Evolutionary conservation across 2,797 vertebrate genomes (phyloP).

Genomic region (Gymnopithys bicolor): DNA sequence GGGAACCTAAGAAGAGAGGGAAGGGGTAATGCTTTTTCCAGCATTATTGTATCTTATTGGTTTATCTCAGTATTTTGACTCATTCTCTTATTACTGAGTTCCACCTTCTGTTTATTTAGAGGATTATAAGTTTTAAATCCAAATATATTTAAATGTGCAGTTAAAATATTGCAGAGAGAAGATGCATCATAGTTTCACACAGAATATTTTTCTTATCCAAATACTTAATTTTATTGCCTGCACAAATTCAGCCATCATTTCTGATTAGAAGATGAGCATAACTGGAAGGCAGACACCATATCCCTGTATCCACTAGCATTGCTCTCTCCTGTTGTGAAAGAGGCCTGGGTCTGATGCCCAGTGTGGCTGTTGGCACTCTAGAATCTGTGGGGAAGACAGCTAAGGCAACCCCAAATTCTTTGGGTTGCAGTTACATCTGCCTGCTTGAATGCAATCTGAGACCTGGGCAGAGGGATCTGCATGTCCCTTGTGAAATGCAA

Average conservation of each 20-base stretch:
- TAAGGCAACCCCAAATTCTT: constrained; percentile 14
- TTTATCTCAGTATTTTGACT: not conserved
- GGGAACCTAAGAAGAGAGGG: not conserved
- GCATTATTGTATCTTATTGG: not conserved
- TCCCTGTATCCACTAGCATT: not conserved
- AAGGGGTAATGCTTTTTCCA: not conserved
- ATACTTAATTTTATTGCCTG: not conserved
- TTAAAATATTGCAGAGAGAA: not conserved
- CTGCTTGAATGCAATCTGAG: not conserved
- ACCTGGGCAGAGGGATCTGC: not conserved
- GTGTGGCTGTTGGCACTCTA: not conserved
- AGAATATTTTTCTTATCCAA: not conserved
- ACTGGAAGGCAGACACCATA: not conserved
- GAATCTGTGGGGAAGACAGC: not conserved
- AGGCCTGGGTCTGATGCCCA: not conserved
- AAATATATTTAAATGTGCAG: not conserved
- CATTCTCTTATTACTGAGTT: not conserved
- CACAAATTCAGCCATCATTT: not conserved
- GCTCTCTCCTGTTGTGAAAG: not conserved
- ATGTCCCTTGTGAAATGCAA: not conserved
- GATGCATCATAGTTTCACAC: not conserved
- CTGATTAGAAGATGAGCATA: not conserved
- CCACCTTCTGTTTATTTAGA: not conserved
- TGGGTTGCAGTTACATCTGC: not conserved
- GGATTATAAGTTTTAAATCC: not conserved